Conservation (phyloP, 2,113 vertebrate genomes). For the Odocoileus hemionus region DNA sequence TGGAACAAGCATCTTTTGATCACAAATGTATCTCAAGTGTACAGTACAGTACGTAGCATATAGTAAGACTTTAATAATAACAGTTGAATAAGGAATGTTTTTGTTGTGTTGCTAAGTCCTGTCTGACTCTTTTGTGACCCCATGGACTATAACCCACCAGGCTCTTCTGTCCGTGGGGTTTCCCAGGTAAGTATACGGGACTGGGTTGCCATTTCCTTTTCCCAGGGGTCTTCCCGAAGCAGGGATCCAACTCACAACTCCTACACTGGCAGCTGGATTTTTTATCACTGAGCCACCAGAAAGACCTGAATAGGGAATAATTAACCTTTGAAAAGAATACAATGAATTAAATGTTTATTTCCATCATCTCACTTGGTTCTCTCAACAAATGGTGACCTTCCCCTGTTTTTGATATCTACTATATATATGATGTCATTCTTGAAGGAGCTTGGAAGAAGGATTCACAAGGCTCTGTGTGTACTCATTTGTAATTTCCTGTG, state of each 20-base stretch:
- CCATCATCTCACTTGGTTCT: neutral
- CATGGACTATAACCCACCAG: neutral
- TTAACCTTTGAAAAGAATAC: neutral
- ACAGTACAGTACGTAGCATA: neutral
- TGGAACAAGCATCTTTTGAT: neutral
- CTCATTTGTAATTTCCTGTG: neutral
- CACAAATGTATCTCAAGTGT: neutral
- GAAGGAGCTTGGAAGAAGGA: neutral
- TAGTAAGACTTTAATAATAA: neutral
- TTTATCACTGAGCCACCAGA: neutral
- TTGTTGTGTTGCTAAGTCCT: neutral
- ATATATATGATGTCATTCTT: neutral
- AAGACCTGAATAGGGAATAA: neutral
- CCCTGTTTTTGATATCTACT: neutral
- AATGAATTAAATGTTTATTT: neutral
- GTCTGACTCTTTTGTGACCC: neutral
- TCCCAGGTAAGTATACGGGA: neutral
- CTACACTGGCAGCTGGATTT: neutral
- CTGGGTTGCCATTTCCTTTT: neutral
- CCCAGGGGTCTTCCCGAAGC: neutral
- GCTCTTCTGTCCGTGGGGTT: neutral
- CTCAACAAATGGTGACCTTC: neutral
- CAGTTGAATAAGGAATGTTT: neutral
- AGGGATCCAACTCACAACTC: neutral
- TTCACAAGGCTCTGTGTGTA: neutral